Base-by-base conservation (phyloP, 2,113 vertebrate species). In the Syrrhaptes paradoxus region DNA sequence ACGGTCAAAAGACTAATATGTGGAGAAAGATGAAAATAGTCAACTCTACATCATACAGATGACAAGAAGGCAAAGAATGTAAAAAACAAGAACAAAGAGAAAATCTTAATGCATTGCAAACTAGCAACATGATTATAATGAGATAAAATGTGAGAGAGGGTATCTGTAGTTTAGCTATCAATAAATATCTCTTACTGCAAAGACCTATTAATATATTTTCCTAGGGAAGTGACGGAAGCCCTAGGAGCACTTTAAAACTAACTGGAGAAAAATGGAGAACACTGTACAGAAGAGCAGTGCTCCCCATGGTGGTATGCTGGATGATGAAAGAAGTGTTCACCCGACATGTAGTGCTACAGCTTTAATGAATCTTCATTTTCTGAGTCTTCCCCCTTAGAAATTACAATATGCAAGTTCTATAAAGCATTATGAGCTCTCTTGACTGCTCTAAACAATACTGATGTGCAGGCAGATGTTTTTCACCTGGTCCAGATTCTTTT, bases 341-440 rank as follows among this genome's bases (percentile, higher is more conserved):
- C 87, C 16, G 41, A 87, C 90, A 93, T 31, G 32, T 66, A 54
- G 36, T 31, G 75, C 62, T 81, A 80, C 45, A 55, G 93, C 67
- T 83, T 93, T 92, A 95, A 93, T 94, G 87, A 96, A 96, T 95
- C 92, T 96, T 95, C 74, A 94, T 96, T 96, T 96, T 94, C 92
- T 48, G 66, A 95, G 75, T 71, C 71, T 82, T 71, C 17, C n/a
- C 43, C 57, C 52, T 95, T 91, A 87, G 87, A 96, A 91, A 89
- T 87, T 76, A 72, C 86, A 87, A 86, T 89, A 92, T 92, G 70
- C 84, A 95, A 90, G 86, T 89, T 81, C 82, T 82, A 25, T 76
- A 65, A 95, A 94, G 75, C 80, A 87, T 93, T 89, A 92, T 31
- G 34, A 77, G 48, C 76, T 94, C 90, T 96, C 88, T 46, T 61